phyloP scores from a whole-genome alignment of 2,113 vertebrate species.

The Neolamprologus modestus region DNA sequence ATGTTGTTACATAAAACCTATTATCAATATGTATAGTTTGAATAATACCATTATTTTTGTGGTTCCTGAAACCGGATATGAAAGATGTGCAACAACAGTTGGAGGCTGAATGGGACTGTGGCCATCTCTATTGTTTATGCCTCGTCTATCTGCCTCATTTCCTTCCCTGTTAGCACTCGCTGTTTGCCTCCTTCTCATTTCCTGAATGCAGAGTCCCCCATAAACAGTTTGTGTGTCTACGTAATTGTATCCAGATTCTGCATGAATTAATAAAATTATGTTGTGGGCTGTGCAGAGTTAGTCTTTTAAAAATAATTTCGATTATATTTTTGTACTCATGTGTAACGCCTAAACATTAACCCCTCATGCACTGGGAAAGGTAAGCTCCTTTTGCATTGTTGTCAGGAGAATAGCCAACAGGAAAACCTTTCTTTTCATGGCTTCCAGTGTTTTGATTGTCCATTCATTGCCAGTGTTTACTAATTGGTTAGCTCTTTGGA shows the following conservation, averaged over 20 bases:
- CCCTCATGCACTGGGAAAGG: not conserved
- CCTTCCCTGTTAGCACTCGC: slow-evolving; percentile 40
- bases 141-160: slow-evolving; percentile 54
- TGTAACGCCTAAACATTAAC: not conserved
- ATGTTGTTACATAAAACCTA: not conserved
- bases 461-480: slow-evolving; percentile 42
- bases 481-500: slow-evolving; percentile 49
- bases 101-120: not conserved
- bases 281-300: not conserved
- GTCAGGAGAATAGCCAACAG: not conserved
- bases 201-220: slow-evolving; percentile 40
- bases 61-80: slow-evolving; percentile 23
- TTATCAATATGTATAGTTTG: not conserved
- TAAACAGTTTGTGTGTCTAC: slow-evolving; percentile 34
- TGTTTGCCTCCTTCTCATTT: slow-evolving; percentile 45
- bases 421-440: not conserved
- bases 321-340: not conserved
- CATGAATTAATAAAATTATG: not conserved
- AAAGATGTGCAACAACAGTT: not conserved
- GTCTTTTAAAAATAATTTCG: not conserved
- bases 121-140: slow-evolving; percentile 25
- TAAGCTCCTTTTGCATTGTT: not conserved
- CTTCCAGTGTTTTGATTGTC: slow-evolving; percentile 36
- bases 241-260: slow-evolving; percentile 45
- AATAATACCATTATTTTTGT: not conserved